phyloP scores from a whole-genome alignment of 1,140 invertebrate genomes.

The Antheraea mylitta region DNA sequence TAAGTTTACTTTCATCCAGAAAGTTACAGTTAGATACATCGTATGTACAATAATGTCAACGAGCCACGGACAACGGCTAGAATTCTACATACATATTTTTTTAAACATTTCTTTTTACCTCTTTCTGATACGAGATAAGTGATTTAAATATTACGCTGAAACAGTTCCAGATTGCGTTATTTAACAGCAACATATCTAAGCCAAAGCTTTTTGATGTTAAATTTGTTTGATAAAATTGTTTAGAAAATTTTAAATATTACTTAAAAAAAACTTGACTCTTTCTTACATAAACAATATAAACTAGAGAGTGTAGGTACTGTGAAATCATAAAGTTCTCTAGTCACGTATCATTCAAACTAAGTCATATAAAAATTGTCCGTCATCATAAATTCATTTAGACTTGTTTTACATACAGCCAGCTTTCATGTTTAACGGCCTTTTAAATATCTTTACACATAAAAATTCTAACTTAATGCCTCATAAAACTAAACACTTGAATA shows the following conservation, averaged over 20 bases:
- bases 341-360: constrained; percentile 4
- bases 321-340: background rate
- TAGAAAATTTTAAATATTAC: background rate
- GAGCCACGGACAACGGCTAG: too few species aligned
- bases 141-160: too few species aligned
- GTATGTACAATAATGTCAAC: too few species aligned
- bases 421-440: constrained; percentile 42
- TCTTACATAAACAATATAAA: background rate
- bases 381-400: constrained; percentile 12
- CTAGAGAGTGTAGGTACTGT: background rate
- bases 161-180: too few species aligned
- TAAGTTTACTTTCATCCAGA: too few species aligned
- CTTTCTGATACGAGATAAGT: too few species aligned
- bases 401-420: constrained; percentile 28
- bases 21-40: too few species aligned
- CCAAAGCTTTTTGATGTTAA: too few species aligned
- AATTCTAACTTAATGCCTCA: constrained; percentile 38
- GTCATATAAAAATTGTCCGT: constrained; percentile 1
- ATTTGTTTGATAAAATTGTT: too few species aligned
- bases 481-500: constrained; percentile 46
- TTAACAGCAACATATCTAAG: too few species aligned
- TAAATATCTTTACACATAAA: constrained; percentile 44
- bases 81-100: too few species aligned
- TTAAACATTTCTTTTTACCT: too few species aligned
- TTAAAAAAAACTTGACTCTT: background rate